phyloP scores from a whole-genome alignment of 2,797 vertebrate genomes.

The Threskiornis aethiopicus region DNA sequence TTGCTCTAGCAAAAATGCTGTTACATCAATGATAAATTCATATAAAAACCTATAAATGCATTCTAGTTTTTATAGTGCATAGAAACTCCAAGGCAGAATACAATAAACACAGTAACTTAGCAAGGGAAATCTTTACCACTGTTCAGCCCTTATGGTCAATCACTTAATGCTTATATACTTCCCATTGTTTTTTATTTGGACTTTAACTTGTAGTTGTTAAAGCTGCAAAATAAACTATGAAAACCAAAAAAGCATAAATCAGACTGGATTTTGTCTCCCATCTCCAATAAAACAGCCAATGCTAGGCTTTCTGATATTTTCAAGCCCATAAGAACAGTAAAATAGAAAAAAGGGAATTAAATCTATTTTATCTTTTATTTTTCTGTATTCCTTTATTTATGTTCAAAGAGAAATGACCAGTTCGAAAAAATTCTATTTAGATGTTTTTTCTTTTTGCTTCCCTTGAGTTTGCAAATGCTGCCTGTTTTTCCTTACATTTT shows the following conservation, averaged over 20 bases:
- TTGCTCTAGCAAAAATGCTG: not conserved
- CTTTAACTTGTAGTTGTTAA: not conserved
- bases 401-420: not conserved
- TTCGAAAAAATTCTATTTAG: not conserved
- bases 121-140: not conserved
- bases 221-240: not conserved
- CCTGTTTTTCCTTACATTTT: not conserved
- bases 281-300: not conserved
- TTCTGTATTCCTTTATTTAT: not conserved
- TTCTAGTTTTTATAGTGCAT: not conserved
- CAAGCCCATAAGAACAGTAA: not conserved
- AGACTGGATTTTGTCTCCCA: not conserved
- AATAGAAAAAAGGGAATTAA: not conserved
- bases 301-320: not conserved
- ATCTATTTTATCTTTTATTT: not conserved
- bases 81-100: not conserved
- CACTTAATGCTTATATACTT: not conserved
- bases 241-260: not conserved
- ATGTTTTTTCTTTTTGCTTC: not conserved
- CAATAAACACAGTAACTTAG: not conserved
- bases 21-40: not conserved
- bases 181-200: not conserved
- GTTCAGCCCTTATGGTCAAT: not conserved
- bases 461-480: not conserved
- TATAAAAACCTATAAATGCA: not conserved